phyloP scores from a whole-genome alignment of 2,797 vertebrate species.

The Silurus lanzhouensis region DNA sequence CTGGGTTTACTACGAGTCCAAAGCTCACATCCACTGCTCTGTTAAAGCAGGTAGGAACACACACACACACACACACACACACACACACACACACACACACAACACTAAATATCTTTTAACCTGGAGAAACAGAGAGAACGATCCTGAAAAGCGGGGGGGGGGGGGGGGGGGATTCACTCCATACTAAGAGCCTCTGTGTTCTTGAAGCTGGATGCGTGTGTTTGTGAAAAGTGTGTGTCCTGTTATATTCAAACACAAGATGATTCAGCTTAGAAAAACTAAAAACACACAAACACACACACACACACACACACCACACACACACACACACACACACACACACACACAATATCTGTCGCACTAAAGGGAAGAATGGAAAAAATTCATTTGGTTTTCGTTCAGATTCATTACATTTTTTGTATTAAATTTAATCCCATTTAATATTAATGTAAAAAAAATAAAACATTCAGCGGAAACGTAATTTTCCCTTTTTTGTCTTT shows the following conservation, averaged over 20 bases:
- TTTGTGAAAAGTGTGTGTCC: constrained; percentile 31
- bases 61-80: too few species aligned
- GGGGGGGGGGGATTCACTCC: not conserved
- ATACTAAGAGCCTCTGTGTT: constrained; percentile 15
- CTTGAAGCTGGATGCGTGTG: constrained; percentile 14
- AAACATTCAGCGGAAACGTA: too few species aligned
- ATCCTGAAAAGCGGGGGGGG: not conserved
- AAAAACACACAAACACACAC: not conserved
- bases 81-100: not conserved
- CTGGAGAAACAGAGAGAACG: not conserved
- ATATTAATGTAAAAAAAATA: too few species aligned
- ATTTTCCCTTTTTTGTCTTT: too few species aligned
- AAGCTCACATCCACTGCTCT: constrained; percentile 97
- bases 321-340: too few species aligned
- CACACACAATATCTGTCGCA: too few species aligned
- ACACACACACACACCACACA: too few species aligned
- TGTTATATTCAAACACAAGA: constrained; percentile 25
- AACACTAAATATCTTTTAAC: not conserved
- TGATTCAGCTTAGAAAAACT: not conserved
- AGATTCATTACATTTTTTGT: too few species aligned
- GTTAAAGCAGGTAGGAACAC: constrained; percentile 92
- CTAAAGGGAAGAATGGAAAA: too few species aligned
- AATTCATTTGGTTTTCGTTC: too few species aligned
- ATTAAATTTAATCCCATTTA: too few species aligned
- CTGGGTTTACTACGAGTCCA: constrained; percentile 98